Conservation (phyloP, 1,140 invertebrate species). For the Psix sp. region DNA sequence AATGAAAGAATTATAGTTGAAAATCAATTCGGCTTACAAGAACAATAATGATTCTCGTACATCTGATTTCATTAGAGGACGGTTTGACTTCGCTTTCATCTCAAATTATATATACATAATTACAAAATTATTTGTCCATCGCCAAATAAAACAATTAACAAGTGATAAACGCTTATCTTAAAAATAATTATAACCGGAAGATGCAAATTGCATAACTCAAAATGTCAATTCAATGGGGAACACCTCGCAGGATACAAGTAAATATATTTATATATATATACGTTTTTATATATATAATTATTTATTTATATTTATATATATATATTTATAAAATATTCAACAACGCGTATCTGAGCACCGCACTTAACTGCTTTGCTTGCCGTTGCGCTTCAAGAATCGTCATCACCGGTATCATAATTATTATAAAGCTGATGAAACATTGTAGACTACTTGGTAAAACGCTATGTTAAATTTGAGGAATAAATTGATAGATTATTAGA, state of each 20-base stretch:
- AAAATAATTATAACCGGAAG: conserved; percentile 21
- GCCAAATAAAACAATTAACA: conserved; percentile 35
- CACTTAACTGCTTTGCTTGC: conserved; percentile 36
- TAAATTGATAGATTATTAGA: conserved; percentile 49
- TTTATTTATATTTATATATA: conserved; percentile 36
- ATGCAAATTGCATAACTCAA: conserved; percentile 17
- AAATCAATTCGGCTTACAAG: conserved; percentile 22
- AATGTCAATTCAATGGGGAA: conserved; percentile 30
- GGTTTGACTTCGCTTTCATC: conserved; percentile 15
- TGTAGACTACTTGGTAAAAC: conserved; percentile 43
- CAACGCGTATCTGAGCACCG: conserved; percentile 64
- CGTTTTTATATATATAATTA: conserved; percentile 15
- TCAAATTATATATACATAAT: conserved; percentile 35
- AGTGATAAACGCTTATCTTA: conserved; percentile 29
- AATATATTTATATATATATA: conserved; percentile 16
- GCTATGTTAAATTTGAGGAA: conserved; percentile 49
- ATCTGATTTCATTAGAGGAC: conserved; percentile 24
- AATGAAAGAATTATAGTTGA: conserved; percentile 13
- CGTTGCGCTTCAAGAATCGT: conserved; percentile 26
- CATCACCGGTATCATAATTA: conserved; percentile 55
- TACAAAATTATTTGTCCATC: conserved; percentile 30
- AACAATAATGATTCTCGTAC: conserved; percentile 7
- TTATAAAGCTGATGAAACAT: conserved; percentile 54
- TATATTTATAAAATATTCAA: conserved; percentile 70
- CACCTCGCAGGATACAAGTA: conserved; percentile 35